Evolutionary conservation across 2,113 vertebrate genomes (phyloP).

Genomic region (Triplophysa tibetana): DNA sequence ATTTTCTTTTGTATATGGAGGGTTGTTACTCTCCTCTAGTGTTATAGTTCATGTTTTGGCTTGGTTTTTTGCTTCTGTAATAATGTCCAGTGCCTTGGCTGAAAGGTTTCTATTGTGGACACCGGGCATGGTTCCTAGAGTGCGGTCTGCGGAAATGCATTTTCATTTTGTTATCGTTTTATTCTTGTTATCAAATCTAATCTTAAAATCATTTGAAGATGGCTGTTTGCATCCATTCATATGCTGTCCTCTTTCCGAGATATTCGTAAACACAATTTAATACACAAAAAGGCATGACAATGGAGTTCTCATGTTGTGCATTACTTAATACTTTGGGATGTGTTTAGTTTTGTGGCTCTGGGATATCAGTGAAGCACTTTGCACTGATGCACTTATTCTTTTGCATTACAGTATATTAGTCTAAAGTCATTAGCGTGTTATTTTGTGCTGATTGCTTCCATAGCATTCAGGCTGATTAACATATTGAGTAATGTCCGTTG

Average conservation of each 20-base stretch:
- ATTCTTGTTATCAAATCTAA: constrained; percentile 19
- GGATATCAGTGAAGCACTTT: not conserved
- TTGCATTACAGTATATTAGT: constrained; percentile 22
- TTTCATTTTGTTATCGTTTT: constrained; percentile 1
- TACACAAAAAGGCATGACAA: not conserved
- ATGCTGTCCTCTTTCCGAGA: not conserved
- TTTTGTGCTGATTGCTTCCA: constrained; percentile 33
- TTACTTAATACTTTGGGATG: not conserved
- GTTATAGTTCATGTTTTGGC: constrained; percentile 41
- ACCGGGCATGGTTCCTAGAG: constrained; percentile 19
- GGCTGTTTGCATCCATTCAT: not conserved
- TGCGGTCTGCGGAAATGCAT: constrained; percentile 32
- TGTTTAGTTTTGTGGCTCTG: not conserved
- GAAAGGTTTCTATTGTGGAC: constrained; percentile 32
- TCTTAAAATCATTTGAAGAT: constrained; percentile 16
- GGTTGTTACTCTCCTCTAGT: constrained; percentile 20
- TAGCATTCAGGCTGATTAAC: constrained; percentile 37
- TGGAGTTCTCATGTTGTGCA: not conserved
- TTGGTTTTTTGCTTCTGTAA: constrained; percentile 26
- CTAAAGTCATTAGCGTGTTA: constrained; percentile 37
- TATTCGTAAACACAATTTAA: not conserved
- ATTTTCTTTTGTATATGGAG: constrained; percentile 1
- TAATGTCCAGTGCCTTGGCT: constrained; percentile 43
- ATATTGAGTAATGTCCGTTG: constrained; percentile 44
- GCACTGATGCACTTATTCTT: not conserved